Base-by-base conservation (phyloP, 1,140 invertebrate species). In the Drosophila sp. region DNA sequence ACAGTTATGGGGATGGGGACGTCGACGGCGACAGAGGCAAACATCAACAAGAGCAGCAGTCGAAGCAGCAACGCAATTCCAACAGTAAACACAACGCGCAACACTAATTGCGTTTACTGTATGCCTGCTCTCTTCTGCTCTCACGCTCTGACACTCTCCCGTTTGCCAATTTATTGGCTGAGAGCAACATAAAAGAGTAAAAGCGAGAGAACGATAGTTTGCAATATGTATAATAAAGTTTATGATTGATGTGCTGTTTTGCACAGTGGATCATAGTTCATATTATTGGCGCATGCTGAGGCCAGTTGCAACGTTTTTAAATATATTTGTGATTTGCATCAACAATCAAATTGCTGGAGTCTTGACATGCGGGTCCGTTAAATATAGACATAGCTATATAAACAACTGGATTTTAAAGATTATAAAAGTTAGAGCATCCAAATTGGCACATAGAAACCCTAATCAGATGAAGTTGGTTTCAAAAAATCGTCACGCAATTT, bases 31-130 rank as follows among this genome's bases (percentile, higher is more conserved):
- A 11, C 61, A 43, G 41, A 41, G 41, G 40, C 27, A 43, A 41
- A 18, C 61, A 58, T 56, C 54, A 54, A 54, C 64, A 21, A 21
- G 21, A 21, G 21, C 27, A 29, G 0, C 27, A 29, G 27, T 29
- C n/a, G 45, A 34, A 64, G 29, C 61, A 58, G 71, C 54, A 56
- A 54, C 65, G 65, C 65, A 62, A 69, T 73, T 73, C 32, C 41
- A 70, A 62, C 64, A 73, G 50, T 73, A 73, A 73, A 69, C 67
- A 64, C 59, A 67, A 51, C 51, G 69, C 64, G 58, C 13, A 43
- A 54, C 77, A 80, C 73, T 81, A 82, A 82, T 78, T 82, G 79
- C 67, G 65, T 66, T 74, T 71, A 36, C 58, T 43, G 69, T 58
- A 78, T 61, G 48, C 63, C 74, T 57, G 48, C 41, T 54, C 38